phyloP scores from a whole-genome alignment of 2,113 vertebrate species.

The Orthonyx spaldingii region DNA sequence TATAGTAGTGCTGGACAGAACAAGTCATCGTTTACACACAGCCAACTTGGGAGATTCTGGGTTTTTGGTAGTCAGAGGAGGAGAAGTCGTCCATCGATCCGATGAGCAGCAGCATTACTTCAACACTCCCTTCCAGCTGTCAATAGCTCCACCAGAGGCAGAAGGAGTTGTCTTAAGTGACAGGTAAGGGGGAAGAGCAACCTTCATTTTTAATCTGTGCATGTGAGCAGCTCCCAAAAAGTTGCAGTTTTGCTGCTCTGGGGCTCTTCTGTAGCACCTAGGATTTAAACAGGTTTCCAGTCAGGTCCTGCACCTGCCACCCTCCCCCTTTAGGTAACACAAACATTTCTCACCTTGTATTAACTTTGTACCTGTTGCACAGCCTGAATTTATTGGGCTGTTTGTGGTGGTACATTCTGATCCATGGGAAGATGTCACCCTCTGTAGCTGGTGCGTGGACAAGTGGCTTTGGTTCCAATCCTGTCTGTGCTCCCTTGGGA shows the following conservation, averaged over 20 bases:
- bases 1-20: constrained; percentile 89
- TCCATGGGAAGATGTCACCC: background rate
- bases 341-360: background rate
- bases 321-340: fast-evolving
- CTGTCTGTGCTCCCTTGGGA: background rate
- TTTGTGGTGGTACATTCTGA: fast-evolving
- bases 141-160: constrained; percentile 91
- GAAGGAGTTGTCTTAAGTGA: constrained; percentile 89
- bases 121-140: constrained; percentile 94
- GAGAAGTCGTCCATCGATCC: constrained; percentile 94
- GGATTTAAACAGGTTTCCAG: fast-evolving
- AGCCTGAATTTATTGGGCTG: background rate
- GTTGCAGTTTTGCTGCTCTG: background rate
- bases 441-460: fast-evolving
- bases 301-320: background rate
- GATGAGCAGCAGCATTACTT: constrained; percentile 97
- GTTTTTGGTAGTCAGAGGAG: constrained; percentile 92
- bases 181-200: constrained; percentile 66
- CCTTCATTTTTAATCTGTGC: background rate
- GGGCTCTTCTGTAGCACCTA: fast-evolving
- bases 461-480: background rate
- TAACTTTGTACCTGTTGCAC: background rate
- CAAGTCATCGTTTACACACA: constrained; percentile 89
- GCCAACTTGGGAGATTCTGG: constrained; percentile 97
- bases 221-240: background rate